phyloP scores from a whole-genome alignment of 1,140 invertebrate species.

The Planococcus citri region DNA sequence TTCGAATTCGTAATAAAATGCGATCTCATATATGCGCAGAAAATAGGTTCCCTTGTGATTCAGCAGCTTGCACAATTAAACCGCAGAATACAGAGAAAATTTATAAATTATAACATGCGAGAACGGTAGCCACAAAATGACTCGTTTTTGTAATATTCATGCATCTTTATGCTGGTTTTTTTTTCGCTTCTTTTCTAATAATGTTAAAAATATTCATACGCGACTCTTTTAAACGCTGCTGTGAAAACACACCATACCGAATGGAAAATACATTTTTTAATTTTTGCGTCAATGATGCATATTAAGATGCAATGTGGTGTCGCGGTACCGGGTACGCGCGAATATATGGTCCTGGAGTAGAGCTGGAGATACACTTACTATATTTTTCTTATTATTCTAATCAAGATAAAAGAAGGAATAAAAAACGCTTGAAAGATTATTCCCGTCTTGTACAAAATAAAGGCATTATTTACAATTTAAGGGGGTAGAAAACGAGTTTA shows the following conservation, averaged over 20 bases:
- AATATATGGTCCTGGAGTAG: too few species aligned
- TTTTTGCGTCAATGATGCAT: too few species aligned
- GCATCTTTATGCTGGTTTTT: not conserved
- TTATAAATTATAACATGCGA: not conserved
- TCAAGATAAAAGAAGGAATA: conserved; percentile 15
- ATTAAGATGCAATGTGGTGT: too few species aligned
- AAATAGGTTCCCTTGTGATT: not conserved
- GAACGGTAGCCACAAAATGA: not conserved
- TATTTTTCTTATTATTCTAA: conserved; percentile 16
- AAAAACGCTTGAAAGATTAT: conserved; percentile 18
- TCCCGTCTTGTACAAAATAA: conserved; percentile 18
- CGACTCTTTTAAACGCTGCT: too few species aligned
- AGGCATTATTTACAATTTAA: conserved; percentile 20
- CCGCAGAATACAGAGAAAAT: not conserved
- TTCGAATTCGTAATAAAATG: too few species aligned
- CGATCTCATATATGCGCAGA: too few species aligned
- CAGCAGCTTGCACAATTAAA: not conserved
- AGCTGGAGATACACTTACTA: too few species aligned
- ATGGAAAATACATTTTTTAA: too few species aligned
- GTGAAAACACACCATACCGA: too few species aligned
- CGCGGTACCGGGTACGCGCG: too few species aligned
- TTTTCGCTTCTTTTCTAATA: not conserved
- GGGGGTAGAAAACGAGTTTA: conserved; percentile 20
- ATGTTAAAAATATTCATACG: too few species aligned
- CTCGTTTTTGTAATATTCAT: not conserved